Evolutionary conservation across 2,113 vertebrate genomes (phyloP).

Genomic region (Tyrannus savana): DNA sequence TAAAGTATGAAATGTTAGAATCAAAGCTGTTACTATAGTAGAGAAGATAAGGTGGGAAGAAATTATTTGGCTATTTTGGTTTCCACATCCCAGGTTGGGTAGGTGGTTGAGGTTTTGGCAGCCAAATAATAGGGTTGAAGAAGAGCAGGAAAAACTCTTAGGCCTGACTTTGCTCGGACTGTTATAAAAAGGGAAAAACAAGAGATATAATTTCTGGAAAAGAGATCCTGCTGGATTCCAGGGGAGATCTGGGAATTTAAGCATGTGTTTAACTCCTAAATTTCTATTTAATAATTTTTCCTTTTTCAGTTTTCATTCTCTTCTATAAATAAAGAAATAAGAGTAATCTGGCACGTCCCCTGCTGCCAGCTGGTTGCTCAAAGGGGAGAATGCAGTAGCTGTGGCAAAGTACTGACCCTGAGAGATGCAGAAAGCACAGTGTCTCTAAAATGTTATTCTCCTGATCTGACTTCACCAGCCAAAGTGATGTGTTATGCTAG

Average conservation of each 20-base stretch:
- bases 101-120: background rate
- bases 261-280: background rate
- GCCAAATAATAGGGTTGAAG: background rate
- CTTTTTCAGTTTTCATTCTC: background rate
- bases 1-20: background rate
- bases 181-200: background rate
- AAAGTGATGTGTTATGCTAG: background rate
- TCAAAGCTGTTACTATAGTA: background rate
- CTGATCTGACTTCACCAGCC: background rate
- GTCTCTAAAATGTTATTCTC: background rate
- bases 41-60: background rate
- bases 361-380: background rate
- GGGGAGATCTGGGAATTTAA: background rate
- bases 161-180: background rate
- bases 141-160: background rate
- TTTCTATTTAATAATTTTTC: background rate
- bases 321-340: background rate
- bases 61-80: background rate
- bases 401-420: background rate
- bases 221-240: background rate
- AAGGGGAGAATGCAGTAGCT: background rate
- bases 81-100: background rate
- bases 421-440: rapidly evolving
- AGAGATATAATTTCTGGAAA: background rate
- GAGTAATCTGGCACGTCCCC: background rate